Percentiles rank a stretch among this genome's conserved stretches.
Conservation (phyloP, 2,888 invertebrate species). For the Synergus laeviventris region DNA sequence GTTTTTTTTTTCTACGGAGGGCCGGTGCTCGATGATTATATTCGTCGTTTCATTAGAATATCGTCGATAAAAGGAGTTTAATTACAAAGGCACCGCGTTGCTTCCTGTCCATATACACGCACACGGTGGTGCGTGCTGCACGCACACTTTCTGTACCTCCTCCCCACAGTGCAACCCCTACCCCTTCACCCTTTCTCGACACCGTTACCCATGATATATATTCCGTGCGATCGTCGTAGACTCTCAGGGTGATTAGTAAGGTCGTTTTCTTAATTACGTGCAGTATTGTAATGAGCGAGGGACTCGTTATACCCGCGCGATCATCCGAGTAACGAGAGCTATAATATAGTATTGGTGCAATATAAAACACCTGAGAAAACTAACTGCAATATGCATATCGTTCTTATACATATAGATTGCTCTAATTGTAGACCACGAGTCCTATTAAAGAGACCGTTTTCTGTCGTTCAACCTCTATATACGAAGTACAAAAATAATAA, state of each 20-base stretch:
- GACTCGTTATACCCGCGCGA: constrained; percentile 57
- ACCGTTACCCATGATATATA: constrained; percentile 38
- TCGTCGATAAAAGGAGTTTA: constrained; percentile 69
- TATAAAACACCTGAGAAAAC: constrained; percentile 13
- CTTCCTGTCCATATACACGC: constrained; percentile 63
- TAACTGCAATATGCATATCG: constrained; percentile 42
- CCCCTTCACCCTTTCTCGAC: constrained; percentile 41
- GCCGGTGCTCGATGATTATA: constrained; percentile 66
- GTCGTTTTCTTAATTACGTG: constrained; percentile 67
- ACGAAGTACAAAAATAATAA: not conserved
- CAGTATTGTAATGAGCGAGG: constrained; percentile 55
- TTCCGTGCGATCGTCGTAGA: constrained; percentile 55
- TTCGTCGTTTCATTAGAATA: constrained; percentile 70
- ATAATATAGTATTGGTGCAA: constrained; percentile 38
- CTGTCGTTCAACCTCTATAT: not conserved
- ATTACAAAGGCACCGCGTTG: constrained; percentile 67
- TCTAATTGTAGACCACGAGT: not conserved
- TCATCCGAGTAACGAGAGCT: constrained; percentile 55
- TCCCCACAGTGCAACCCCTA: constrained; percentile 10
- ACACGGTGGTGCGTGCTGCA: constrained; percentile 61
- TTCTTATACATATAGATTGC: not conserved
- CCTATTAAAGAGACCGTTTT: not conserved
- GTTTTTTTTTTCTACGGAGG: constrained; percentile 24
- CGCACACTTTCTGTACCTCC: constrained; percentile 56
- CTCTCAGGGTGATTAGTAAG: constrained; percentile 64